phyloP scores from a whole-genome alignment of 2,797 vertebrate genomes.

The Crax fasciolata region DNA sequence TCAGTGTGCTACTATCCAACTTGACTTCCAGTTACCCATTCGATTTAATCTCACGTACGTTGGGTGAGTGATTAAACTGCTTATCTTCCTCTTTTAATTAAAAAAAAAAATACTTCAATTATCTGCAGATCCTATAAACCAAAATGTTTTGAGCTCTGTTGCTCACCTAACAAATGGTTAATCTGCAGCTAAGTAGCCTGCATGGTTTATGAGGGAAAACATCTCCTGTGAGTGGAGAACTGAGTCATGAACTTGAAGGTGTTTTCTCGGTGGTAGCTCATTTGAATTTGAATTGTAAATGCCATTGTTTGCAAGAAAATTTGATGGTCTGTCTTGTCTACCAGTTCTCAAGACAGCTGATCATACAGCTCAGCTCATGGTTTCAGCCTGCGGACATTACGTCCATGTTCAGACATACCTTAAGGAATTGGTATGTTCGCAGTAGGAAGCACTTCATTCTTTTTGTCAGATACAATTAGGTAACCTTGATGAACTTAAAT shows the following conservation, averaged over 20 bases:
- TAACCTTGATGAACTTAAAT: neutral
- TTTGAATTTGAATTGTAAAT: neutral
- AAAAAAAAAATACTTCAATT: neutral
- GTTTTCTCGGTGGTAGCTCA: neutral
- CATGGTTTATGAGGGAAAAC: neutral
- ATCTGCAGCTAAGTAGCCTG: neutral
- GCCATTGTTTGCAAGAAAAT: neutral
- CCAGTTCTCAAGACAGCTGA: neutral
- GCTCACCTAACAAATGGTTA: neutral
- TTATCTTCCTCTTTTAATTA: neutral
- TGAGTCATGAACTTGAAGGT: accelerated
- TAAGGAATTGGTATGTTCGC: neutral
- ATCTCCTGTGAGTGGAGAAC: neutral
- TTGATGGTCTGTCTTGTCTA: neutral
- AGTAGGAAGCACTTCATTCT: neutral
- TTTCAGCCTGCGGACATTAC: neutral
- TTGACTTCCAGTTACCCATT: slow-evolving; percentile 96
- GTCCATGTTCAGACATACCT: neutral
- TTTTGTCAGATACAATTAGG: neutral
- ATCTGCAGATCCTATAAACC: neutral
- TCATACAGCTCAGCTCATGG: neutral
- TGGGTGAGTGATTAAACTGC: slow-evolving; percentile 86
- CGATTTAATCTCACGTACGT: slow-evolving; percentile 94
- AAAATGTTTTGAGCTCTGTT: neutral
- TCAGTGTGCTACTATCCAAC: slow-evolving; percentile 96